Evolutionary conservation across 2,797 vertebrate genomes (phyloP).

Genomic region (Todus mexicanus): DNA sequence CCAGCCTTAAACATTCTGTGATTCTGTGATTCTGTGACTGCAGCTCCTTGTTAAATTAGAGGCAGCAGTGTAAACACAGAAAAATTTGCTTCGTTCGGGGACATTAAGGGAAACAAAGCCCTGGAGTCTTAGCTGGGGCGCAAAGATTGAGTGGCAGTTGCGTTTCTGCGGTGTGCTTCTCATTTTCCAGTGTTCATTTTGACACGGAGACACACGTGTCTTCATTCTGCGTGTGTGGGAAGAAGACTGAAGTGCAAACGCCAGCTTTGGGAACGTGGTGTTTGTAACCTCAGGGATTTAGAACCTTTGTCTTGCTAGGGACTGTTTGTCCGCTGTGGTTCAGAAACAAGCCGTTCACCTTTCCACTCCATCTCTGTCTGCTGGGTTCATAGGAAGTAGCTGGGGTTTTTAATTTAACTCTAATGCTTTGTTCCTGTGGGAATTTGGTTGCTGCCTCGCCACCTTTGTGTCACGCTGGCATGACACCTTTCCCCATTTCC

Average conservation of each 20-base stretch:
- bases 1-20: too few species aligned
- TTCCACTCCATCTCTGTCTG: not conserved
- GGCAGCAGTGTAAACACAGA: not conserved
- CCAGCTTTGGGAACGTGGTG: not conserved
- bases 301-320: not conserved
- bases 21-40: too few species aligned
- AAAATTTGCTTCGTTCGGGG: not conserved
- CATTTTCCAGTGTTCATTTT: not conserved
- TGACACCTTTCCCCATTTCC: not conserved
- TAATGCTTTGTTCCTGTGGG: constrained; percentile 25
- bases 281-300: not conserved
- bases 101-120: not conserved
- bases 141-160: not conserved
- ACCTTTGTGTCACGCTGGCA: not conserved
- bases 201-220: not conserved
- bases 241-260: not conserved
- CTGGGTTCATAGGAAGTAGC: constrained; percentile 7
- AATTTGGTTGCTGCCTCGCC: constrained; percentile 14
- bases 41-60: not conserved
- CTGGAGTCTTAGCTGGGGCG: not conserved
- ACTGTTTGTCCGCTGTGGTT: not conserved
- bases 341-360: not conserved
- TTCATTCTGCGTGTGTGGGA: not conserved
- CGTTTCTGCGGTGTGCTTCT: not conserved
- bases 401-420: not conserved